phyloP scores from a whole-genome alignment of 2,113 vertebrate species.

The Bufo gargarizans region DNA sequence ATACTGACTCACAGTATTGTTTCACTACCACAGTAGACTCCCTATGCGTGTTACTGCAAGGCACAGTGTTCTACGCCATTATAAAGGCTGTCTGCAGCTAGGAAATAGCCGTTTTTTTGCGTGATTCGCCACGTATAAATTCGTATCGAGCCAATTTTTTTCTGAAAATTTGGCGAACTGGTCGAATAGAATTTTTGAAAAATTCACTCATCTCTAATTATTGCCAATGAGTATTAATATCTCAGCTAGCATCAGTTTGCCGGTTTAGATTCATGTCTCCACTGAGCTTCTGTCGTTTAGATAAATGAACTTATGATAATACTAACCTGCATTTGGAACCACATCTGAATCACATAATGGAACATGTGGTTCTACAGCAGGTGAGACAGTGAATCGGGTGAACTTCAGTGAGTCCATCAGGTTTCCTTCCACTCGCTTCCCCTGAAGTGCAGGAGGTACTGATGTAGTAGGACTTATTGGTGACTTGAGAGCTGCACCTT shows the following conservation, averaged over 20 bases:
- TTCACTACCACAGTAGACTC: too few relatives aligned
- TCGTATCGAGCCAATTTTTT: too few relatives aligned
- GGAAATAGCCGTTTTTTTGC: too few relatives aligned
- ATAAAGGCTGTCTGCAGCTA: too few relatives aligned
- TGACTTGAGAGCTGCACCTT: conserved; percentile 43
- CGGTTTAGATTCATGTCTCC: not conserved
- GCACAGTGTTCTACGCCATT: too few relatives aligned
- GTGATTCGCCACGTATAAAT: too few relatives aligned
- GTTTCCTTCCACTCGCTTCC: conserved; percentile 68
- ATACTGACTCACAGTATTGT: too few relatives aligned
- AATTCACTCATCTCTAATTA: too few relatives aligned
- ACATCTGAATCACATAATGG: conserved; percentile 61
- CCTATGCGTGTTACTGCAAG: too few relatives aligned
- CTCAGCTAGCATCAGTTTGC: not conserved
- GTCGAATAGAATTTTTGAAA: too few relatives aligned
- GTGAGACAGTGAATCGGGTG: conserved; percentile 90
- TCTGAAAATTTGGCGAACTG: too few relatives aligned
- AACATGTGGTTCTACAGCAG: conserved; percentile 82
- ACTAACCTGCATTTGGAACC: conserved; percentile 55
- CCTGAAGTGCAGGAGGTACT: conserved; percentile 58
- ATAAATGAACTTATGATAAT: not conserved
- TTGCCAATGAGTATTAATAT: not conserved
- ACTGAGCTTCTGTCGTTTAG: not conserved
- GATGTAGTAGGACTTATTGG: conserved; percentile 46
- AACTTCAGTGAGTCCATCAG: conserved; percentile 73